These are phyloP conservation scores for Coenonympha glycerion DNA, from an alignment of 2,888 invertebrate species.

Conservation along the genomic window DNA sequence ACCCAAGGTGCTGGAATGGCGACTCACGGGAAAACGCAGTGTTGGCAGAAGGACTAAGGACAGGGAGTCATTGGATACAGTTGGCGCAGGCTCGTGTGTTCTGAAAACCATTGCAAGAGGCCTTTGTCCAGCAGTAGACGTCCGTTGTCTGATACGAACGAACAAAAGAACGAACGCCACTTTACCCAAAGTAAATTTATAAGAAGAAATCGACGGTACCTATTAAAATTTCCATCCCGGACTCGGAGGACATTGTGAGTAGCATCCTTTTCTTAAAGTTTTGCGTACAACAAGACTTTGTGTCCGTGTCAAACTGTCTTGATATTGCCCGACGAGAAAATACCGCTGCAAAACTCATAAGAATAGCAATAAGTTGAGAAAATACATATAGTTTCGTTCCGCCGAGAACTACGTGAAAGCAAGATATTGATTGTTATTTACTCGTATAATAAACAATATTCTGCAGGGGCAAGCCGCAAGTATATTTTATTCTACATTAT, in stretches of 20 bases:
- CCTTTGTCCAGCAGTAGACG: no score
- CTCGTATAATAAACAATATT: conserved; percentile 1
- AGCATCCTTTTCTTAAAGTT: background rate
- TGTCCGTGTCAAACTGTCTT: background rate
- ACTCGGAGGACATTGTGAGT: background rate
- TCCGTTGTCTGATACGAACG: no score
- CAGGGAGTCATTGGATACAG: no score
- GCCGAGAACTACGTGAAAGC: background rate
- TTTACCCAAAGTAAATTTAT: background rate
- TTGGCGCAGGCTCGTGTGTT: no score
- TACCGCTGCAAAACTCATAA: background rate
- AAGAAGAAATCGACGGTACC: background rate
- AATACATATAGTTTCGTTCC: conserved; percentile 2
- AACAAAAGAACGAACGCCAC: no score
- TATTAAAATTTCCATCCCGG: background rate
- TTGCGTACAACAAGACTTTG: background rate
- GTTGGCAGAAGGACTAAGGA: no score
- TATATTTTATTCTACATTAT: conserved; percentile 4
- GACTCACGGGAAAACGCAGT: no score
- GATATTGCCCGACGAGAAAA: background rate
- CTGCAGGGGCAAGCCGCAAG: no score
- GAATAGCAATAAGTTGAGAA: background rate
- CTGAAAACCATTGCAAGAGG: no score
- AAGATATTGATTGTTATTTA: background rate
- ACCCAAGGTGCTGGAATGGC: no score